These are phyloP conservation scores for Pyrocephalus nanus DNA, from an alignment of 2,797 vertebrate genomes.

Conservation along the genomic window DNA sequence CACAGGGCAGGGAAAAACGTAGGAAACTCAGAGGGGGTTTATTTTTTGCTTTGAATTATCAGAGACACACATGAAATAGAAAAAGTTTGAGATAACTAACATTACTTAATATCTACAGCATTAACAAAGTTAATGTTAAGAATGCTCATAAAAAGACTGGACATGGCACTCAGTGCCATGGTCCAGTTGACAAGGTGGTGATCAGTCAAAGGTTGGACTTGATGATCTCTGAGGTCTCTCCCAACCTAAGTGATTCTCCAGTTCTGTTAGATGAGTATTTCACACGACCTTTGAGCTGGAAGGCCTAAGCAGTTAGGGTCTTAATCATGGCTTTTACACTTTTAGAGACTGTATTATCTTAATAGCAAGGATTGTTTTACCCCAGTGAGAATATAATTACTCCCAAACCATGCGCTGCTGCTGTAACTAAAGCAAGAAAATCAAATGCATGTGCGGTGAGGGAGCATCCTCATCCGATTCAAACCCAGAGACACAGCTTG, in stretches of 20 bases:
- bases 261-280: background rate
- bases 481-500: background rate
- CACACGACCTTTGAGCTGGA: background rate
- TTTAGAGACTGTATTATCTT: background rate
- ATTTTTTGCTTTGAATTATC: background rate
- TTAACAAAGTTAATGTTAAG: background rate
- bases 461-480: background rate
- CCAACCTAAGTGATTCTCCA: background rate
- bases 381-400: background rate
- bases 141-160: background rate
- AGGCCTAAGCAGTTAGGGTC: background rate
- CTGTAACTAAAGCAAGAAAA: background rate
- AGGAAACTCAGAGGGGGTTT: background rate
- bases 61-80: accelerated
- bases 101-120: background rate
- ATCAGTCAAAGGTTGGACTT: background rate
- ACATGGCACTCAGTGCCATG: background rate
- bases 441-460: background rate
- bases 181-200: background rate
- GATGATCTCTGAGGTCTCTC: background rate
- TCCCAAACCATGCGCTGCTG: background rate
- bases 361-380: background rate
- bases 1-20: background rate
- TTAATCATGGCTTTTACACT: background rate
- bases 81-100: background rate